These are phyloP conservation scores for Pteruthius melanotis DNA, from an alignment of 2,113 vertebrate genomes.

Conservation along the genomic window DNA sequence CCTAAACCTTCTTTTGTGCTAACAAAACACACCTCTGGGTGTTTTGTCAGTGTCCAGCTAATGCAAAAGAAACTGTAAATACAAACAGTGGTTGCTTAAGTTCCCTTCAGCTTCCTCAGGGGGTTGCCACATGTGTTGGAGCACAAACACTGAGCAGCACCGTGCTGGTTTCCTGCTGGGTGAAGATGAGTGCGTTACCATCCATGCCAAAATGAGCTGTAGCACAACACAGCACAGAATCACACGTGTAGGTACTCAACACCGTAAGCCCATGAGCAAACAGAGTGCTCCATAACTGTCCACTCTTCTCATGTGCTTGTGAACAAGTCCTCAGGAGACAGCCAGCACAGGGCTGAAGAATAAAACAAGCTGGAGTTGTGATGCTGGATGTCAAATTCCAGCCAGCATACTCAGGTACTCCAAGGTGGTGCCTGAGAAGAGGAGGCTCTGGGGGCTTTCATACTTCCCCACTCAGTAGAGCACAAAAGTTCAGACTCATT, in stretches of 20 bases:
- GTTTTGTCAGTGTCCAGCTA: not conserved
- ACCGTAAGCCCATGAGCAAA: not conserved
- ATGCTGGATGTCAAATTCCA: not conserved
- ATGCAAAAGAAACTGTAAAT: not conserved
- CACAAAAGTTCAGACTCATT: not conserved
- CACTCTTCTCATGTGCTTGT: not conserved
- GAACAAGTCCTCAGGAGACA: not conserved
- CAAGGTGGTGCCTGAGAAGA: not conserved
- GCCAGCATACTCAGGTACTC: not conserved
- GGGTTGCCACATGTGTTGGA: not conserved
- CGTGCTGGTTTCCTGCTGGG: accelerated
- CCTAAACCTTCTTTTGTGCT: not conserved
- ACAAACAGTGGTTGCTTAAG: not conserved
- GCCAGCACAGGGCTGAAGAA: not conserved
- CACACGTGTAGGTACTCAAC: accelerated
- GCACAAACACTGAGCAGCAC: not conserved
- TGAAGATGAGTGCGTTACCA: accelerated
- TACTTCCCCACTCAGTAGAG: not conserved
- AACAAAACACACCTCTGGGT: no score
- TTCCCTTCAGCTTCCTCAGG: not conserved
- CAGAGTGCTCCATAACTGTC: not conserved
- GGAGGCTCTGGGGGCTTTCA: not conserved
- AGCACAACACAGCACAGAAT: not conserved
- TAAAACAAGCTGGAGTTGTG: not conserved
- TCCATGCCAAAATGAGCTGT: not conserved